Evolutionary conservation across 2,113 vertebrate species (phyloP).

Genomic region (Potamarius usumacintae): DNA sequence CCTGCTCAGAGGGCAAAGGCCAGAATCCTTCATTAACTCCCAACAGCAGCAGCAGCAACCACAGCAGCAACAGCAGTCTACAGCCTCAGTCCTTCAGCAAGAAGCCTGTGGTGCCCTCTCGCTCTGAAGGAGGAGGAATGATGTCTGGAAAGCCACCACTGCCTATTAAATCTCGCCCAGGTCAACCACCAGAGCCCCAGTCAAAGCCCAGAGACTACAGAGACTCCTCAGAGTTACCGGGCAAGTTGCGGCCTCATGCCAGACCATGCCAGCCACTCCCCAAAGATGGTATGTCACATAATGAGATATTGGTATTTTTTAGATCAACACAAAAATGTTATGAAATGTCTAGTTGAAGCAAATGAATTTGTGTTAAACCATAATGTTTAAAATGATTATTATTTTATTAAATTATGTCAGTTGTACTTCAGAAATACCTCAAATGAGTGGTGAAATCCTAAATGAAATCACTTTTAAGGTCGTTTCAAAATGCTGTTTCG

Average conservation of each 20-base stretch:
- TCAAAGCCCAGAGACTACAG: constrained; percentile 82
- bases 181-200: constrained; percentile 71
- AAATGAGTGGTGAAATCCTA: not conserved
- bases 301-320: not conserved
- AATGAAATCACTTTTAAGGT: not conserved
- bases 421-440: not conserved
- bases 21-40: constrained; percentile 46
- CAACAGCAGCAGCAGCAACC: not conserved
- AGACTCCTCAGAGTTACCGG: constrained; percentile 78
- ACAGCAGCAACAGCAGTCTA: not conserved
- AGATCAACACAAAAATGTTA: constrained; percentile 1
- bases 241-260: constrained; percentile 65
- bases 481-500: too few species aligned
- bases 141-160: constrained; percentile 76
- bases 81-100: constrained; percentile 66
- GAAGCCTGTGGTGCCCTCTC: constrained; percentile 78
- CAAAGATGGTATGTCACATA: constrained; percentile 63
- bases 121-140: constrained; percentile 75
- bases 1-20: constrained; percentile 78
- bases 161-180: constrained; percentile 78
- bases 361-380: too few species aligned
- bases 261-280: constrained; percentile 60
- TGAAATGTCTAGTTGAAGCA: not conserved
- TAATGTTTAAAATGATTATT: not conserved
- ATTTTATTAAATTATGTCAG: not conserved